Conservation (phyloP, 2,888 invertebrate species). For the Phasia obesa region DNA sequence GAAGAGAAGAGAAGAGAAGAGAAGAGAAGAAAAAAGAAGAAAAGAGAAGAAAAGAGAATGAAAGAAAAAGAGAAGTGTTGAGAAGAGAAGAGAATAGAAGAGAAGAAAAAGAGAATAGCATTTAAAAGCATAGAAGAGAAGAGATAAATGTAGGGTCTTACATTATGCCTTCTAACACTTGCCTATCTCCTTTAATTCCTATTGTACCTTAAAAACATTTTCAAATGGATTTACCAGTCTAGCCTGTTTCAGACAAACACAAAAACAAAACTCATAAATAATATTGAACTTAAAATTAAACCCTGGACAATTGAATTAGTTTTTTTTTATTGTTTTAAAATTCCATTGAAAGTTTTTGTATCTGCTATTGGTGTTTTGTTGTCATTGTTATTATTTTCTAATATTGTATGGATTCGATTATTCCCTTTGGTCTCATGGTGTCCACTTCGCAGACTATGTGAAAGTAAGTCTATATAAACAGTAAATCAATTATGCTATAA, state of each 20-base stretch:
- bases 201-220: not conserved
- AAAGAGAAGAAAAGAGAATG: not conserved
- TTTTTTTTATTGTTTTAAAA: conserved; percentile 31
- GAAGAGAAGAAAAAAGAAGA: not conserved
- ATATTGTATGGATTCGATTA: conserved; percentile 12
- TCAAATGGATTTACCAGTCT: conserved; percentile 61
- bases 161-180: not conserved
- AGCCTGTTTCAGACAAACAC: conserved; percentile 50
- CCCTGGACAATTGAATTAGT: conserved; percentile 71
- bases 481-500: conserved; percentile 60
- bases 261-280: conserved; percentile 58
- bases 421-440: conserved; percentile 15
- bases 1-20: not conserved
- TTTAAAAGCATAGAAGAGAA: too few species aligned
- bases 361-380: conserved; percentile 3
- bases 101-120: too few species aligned
- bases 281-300: conserved; percentile 66
- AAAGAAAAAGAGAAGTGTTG: not conserved
- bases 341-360: conserved; percentile 48
- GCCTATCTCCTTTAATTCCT: not conserved
- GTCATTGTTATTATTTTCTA: not conserved
- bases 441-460: conserved; percentile 9
- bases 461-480: conserved; percentile 23
- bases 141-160: not conserved
- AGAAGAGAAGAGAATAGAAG: not conserved